Conservation (phyloP, 2,797 vertebrate genomes). For the Semaprochilodus insignis region DNA sequence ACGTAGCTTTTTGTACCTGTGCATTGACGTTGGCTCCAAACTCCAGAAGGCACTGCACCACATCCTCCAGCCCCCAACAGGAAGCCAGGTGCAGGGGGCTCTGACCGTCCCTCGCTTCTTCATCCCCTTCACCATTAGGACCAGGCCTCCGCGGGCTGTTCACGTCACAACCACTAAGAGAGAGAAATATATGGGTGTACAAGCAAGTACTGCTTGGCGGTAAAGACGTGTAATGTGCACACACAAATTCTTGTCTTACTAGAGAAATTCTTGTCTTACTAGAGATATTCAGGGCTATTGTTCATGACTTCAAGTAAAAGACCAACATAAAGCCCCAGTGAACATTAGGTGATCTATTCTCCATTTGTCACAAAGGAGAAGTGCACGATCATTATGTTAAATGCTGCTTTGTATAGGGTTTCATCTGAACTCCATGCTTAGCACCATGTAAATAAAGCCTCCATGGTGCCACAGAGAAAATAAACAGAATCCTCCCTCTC, state of each 20-base stretch:
- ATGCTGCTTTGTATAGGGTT: neutral
- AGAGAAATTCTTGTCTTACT: neutral
- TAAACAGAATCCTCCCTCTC: neutral
- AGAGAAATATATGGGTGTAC: neutral
- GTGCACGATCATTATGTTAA: neutral
- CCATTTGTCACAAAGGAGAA: neutral
- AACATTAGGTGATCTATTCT: neutral
- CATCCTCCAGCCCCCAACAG: slow-evolving; percentile 94
- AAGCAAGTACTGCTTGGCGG: neutral
- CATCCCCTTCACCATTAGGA: slow-evolving; percentile 92
- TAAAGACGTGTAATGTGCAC: neutral
- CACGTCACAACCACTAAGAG: slow-evolving; percentile 90
- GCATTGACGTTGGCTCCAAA: slow-evolving; percentile 96
- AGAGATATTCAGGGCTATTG: neutral
- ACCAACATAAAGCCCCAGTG: neutral
- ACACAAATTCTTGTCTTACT: neutral
- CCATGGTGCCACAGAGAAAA: neutral
- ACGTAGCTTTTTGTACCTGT: slow-evolving; percentile 80
- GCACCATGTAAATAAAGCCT: neutral
- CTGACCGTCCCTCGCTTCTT: slow-evolving; percentile 95
- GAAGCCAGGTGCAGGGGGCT: slow-evolving; percentile 94
- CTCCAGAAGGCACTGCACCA: slow-evolving; percentile 97
- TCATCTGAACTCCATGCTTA: neutral
- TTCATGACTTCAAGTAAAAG: neutral
- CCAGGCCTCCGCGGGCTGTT: slow-evolving; percentile 92